Evolutionary conservation across 1,140 invertebrate genomes (phyloP), one percentile per base, ranked within the genome.

Genomic region (Drosophila sp.): DNA sequence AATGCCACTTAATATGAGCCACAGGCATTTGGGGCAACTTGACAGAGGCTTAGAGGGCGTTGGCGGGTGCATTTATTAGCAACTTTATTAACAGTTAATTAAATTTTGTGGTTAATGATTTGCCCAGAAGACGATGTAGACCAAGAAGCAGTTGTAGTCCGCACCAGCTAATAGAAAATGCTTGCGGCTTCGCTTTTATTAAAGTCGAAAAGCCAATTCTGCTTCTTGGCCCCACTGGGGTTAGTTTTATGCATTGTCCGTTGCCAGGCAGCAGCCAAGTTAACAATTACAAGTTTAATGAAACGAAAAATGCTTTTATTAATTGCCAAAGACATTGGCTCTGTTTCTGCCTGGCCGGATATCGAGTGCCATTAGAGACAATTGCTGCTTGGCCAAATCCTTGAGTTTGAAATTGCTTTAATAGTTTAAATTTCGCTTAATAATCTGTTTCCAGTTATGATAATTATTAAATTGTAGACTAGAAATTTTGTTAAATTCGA

Each of bases 11-110:
- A 79, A 87, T 87, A 67, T 79, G 76, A 82, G 83, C 82, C 82
- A 76, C 56, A 82, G 59, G 78, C 81, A 80, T 45, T 87, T 69
- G 64, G 62, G 46, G 71, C 79, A 84, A 80, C 80, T 83, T 84
- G 81, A 77, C 80, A 73, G 80, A 46, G 62, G 59, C 65, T 76
- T 75, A 82, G 46, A 50, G 36, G 45, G 56, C 16, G 69, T 36
- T 56, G 69, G 43, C 72, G 62, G 59, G 70, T 57, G 64, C 77
- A 72, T 82, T 87, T 76, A 89, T 87, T 87, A 83, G 72, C 72
- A 76, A 62, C 83, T 87, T 89, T 87, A 89, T 87, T 79, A 87
- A 89, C 83, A 83, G 83, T 89, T 87, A 87, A 87, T 87, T 87
- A 89, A 87, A 87, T 87, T 79, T 87, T 89, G 83, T 89, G 72